Base-by-base conservation (phyloP, 2,888 invertebrate genomes). In the Synanthedon vespiformis region DNA sequence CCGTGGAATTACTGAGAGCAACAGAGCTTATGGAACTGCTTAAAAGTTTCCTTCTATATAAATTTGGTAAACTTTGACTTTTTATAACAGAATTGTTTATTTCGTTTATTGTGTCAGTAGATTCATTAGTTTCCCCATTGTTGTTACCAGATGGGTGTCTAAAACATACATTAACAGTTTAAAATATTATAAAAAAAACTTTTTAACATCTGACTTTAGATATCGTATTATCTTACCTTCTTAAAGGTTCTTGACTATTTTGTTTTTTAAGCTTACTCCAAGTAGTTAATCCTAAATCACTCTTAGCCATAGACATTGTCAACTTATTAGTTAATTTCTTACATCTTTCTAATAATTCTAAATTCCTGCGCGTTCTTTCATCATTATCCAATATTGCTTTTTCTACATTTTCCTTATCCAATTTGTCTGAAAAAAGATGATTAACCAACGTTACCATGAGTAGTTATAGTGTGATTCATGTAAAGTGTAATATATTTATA, bases 211-310 rank as follows among this genome's bases (percentile, higher is more conserved):
- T 44, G n/a, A 13, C 14, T 48, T 14, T 3, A 22, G 22, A 22
- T 22, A 48, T 48, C 8, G 12, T n/a, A 13, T 44, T 44, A 2
- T 55, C 59, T 78, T 81, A 90, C 90, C 91, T 89, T 69, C 90
- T 88, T 67, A 92, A 81, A 62, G 90, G 90, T 61, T 90, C 88
- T 63, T 92, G 90, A 75, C 89, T 89, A 67, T 89, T 90, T 69
- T 92, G 91, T 74, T 92, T 91, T 83, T 93, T 93, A 69, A 95
- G 88, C 76, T 95, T 95, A 81, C 95, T 94, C 94, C 95, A 95
- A 49, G 95, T 95, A 61, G 95, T 95, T 80, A 94, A 93, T 63
- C 94, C 94, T 68, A 94, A 93, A 79, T 95, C 95, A 55, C 95
- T 95, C 74, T 93, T 93, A 57, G 94, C 94, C 95, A 96, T 95